Percentiles rank a stretch among this genome's conserved stretches.
phyloP scores from a whole-genome alignment of 2,797 vertebrate species.

The Sebastes elongatus region DNA sequence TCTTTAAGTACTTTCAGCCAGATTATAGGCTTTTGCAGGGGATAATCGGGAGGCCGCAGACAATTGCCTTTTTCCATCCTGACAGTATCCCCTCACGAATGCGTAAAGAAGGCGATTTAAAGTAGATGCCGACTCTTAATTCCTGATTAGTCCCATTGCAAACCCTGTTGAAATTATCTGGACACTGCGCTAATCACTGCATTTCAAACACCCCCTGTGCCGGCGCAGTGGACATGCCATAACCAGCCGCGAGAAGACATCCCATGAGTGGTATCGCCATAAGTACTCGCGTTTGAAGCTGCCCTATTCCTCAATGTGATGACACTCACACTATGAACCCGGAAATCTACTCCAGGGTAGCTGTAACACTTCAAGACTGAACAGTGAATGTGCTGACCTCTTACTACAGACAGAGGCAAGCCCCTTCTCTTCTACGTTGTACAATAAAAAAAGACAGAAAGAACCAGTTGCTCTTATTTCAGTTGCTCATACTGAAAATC shows the following conservation, averaged over 20 bases:
- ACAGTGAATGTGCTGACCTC: slow-evolving; percentile 26
- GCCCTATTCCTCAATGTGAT: slow-evolving; percentile 29
- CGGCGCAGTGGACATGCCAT: slow-evolving; percentile 26
- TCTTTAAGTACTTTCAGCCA: slow-evolving; percentile 88
- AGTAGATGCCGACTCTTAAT: slow-evolving; percentile 87
- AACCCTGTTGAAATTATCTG: slow-evolving; percentile 87
- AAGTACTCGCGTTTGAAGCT: slow-evolving; percentile 40
- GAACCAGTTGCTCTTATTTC: not conserved
- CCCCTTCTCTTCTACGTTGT: not conserved
- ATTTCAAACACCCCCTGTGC: slow-evolving; percentile 68
- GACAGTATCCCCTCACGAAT: slow-evolving; percentile 83
- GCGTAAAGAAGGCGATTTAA: slow-evolving; percentile 81
- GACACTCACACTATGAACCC: slow-evolving; percentile 37
- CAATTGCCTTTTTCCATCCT: slow-evolving; percentile 88
- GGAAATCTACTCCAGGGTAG: slow-evolving; percentile 48
- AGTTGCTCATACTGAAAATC: not conserved
- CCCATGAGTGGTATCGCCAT: slow-evolving; percentile 47
- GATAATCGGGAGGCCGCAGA: slow-evolving; percentile 88
- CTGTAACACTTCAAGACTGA: slow-evolving; percentile 55
- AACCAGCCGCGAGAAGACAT: slow-evolving; percentile 30
- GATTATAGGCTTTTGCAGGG: slow-evolving; percentile 90
- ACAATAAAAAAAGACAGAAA: not conserved
- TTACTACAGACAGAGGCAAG: slow-evolving; percentile 33
- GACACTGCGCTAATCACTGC: slow-evolving; percentile 84
- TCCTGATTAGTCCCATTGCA: slow-evolving; percentile 87